phyloP scores from a whole-genome alignment of 2,888 invertebrate genomes.

The Brachynemurus nebulosus region DNA sequence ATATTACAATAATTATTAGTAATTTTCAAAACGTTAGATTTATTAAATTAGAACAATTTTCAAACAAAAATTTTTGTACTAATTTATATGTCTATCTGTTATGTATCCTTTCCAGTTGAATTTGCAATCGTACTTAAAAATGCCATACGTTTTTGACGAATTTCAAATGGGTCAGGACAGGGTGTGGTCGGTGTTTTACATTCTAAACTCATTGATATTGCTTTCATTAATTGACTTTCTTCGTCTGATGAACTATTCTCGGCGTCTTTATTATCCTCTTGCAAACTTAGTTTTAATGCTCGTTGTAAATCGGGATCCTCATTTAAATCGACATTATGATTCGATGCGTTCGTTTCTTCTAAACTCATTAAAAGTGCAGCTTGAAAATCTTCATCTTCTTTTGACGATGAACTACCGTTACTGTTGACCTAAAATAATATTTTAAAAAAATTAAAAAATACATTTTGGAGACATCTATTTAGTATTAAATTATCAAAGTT shows the following conservation, averaged over 20 bases:
- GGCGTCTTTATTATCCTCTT: conserved; percentile 15
- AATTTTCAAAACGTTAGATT: no score
- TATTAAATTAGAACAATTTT: no score
- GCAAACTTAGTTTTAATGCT: conserved; percentile 35
- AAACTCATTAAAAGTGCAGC: conserved; percentile 37
- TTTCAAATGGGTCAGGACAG: conserved; percentile 17
- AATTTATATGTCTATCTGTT: no score
- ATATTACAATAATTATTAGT: no score
- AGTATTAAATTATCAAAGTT: no score
- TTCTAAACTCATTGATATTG: conserved; percentile 31
- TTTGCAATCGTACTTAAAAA: no score
- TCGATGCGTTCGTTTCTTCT: conserved; percentile 24
- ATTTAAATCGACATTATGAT: conserved; percentile 22
- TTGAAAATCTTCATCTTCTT: conserved; percentile 34
- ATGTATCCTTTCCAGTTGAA: no score
- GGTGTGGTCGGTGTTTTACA: conserved; percentile 22
- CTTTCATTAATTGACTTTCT: conserved; percentile 28
- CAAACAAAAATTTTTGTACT: no score
- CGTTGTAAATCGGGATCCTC: conserved; percentile 34
- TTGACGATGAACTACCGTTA: background rate
- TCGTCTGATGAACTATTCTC: conserved; percentile 26
- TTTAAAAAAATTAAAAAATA: no score
- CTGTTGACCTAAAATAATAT: no score
- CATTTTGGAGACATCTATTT: no score
- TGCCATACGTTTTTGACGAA: conserved; percentile 17